These are phyloP conservation scores for Pterobdella sp. DNA, from an alignment of 2,888 invertebrate genomes.

Conservation along the genomic window DNA sequence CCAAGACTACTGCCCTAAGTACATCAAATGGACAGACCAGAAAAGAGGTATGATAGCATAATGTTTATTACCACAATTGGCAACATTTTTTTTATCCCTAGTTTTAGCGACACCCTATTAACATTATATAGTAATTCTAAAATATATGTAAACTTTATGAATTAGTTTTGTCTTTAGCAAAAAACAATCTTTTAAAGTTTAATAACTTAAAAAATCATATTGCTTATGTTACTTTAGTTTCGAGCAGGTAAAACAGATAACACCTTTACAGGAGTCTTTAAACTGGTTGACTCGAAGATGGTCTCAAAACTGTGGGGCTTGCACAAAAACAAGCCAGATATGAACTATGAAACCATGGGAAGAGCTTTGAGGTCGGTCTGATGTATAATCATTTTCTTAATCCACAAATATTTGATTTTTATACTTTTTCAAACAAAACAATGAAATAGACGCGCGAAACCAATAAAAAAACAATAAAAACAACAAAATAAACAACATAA, in stretches of 20 bases:
- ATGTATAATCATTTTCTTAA: background rate
- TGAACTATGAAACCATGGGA: constrained; percentile 99
- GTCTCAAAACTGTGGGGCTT: constrained; percentile 96
- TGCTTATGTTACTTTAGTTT: no score
- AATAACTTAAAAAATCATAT: no score
- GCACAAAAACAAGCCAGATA: constrained; percentile 99
- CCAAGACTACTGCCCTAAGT: constrained; percentile 29
- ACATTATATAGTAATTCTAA: no score
- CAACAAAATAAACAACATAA: background rate
- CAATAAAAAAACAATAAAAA: background rate
- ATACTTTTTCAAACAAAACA: no score
- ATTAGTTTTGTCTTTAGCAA: no score
- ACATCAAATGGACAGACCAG: constrained; percentile 31
- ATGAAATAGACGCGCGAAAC: background rate
- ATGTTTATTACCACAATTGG: no score
- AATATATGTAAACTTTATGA: no score
- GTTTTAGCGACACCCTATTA: no score
- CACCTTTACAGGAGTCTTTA: constrained; percentile 81
- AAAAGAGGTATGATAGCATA: constrained; percentile 52
- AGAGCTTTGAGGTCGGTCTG: constrained; percentile 72
- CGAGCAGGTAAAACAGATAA: no score
- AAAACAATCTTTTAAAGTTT: no score
- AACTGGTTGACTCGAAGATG: constrained; percentile 96
- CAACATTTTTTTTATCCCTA: no score
- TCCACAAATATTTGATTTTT: background rate